phyloP scores from a whole-genome alignment of 2,113 vertebrate species.

The Pithys albifrons region DNA sequence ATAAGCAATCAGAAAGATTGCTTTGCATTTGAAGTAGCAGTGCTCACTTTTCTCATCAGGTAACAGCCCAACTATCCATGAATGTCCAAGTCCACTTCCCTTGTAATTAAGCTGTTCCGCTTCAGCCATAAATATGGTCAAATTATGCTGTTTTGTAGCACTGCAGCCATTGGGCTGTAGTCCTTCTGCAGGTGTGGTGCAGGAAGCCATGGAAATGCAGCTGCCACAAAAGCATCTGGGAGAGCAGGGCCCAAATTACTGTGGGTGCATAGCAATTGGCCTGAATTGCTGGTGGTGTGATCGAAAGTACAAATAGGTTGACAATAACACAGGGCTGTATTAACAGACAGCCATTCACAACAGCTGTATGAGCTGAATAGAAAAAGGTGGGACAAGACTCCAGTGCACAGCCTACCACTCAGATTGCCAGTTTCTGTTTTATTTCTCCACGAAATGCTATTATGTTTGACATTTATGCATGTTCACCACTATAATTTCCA shows the following conservation, averaged over 20 bases:
- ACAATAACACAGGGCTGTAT: neutral
- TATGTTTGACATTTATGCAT: neutral
- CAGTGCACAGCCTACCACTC: neutral
- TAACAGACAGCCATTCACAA: neutral
- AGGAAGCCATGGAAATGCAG: constrained; percentile 55
- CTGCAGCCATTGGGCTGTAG: neutral
- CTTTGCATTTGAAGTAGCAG: neutral
- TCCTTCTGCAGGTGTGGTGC: constrained; percentile 60
- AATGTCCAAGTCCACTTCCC: neutral
- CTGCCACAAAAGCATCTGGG: neutral
- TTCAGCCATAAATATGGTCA: neutral
- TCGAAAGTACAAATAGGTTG: constrained; percentile 22
- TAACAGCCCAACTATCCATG: neutral
- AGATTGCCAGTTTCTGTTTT: constrained; percentile 35
- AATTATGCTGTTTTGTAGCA: neutral
- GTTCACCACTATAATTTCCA: neutral
- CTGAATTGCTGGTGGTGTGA: neutral
- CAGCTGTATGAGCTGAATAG: neutral
- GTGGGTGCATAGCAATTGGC: constrained; percentile 34
- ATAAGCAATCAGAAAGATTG: neutral
- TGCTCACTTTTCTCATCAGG: neutral
- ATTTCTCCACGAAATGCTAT: constrained; percentile 18
- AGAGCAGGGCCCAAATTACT: constrained; percentile 1
- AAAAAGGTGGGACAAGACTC: neutral
- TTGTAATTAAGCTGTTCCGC: neutral